phyloP scores from a whole-genome alignment of 2,797 vertebrate species.

The Enteromius argenteus region DNA sequence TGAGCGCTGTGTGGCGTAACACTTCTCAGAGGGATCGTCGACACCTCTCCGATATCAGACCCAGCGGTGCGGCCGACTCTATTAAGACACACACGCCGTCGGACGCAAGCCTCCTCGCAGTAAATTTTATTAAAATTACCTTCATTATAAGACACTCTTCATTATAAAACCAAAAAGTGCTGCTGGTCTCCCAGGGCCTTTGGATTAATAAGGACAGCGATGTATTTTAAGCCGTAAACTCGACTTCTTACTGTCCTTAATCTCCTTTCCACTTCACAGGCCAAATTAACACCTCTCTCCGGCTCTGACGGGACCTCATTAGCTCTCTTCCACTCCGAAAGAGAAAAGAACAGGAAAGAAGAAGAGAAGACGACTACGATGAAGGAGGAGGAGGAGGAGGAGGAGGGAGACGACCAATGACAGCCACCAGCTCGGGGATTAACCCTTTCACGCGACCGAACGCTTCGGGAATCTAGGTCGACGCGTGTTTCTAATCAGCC shows the following conservation, averaged over 20 bases:
- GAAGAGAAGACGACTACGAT: slow-evolving; percentile 62
- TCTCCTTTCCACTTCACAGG: slow-evolving; percentile 87
- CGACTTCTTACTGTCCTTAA: slow-evolving; percentile 87
- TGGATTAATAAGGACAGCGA: slow-evolving; percentile 88
- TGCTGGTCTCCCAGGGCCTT: slow-evolving; percentile 80
- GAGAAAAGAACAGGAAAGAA: slow-evolving; percentile 68
- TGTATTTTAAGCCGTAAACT: slow-evolving; percentile 90
- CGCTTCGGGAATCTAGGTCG: slow-evolving; percentile 81
- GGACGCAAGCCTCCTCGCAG: slow-evolving; percentile 61
- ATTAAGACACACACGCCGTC: slow-evolving; percentile 70
- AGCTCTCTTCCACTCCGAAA: slow-evolving; percentile 85
- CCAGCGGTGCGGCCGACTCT: slow-evolving; percentile 75
- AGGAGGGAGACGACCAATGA: slow-evolving; percentile 80
- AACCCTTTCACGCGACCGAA: slow-evolving; percentile 80
- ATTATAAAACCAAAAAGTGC: slow-evolving; percentile 83
- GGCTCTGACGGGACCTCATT: slow-evolving; percentile 89
- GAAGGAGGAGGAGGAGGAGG: slow-evolving; percentile 15
- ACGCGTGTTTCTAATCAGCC: slow-evolving; percentile 83
- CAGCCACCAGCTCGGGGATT: slow-evolving; percentile 83
- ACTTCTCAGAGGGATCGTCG: slow-evolving; percentile 70
- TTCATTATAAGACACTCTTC: slow-evolving; percentile 85
- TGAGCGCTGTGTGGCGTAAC: slow-evolving; percentile 28
- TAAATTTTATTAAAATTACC: slow-evolving; percentile 86
- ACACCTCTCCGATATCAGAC: slow-evolving; percentile 63
- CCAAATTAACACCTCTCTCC: slow-evolving; percentile 88